Conservation (phyloP, 2,888 invertebrate species). For the Andrena flavipes region DNA sequence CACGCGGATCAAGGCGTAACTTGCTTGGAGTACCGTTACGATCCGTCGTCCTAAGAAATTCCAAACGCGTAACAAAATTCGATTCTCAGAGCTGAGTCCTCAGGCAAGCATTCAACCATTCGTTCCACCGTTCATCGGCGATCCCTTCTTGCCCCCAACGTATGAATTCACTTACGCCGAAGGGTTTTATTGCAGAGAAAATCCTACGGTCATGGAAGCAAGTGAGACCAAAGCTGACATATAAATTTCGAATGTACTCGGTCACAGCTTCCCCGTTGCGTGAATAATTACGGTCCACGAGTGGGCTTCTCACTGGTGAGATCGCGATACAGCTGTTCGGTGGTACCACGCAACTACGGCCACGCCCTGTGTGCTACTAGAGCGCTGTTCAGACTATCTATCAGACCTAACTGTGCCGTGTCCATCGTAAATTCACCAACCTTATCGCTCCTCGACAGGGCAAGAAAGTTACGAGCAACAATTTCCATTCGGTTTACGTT, state of each 20-base stretch:
- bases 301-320: constrained; percentile 16
- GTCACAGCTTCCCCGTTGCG: constrained; percentile 17
- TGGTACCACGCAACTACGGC: constrained; percentile 32
- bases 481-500: background rate
- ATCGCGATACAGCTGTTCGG: constrained; percentile 28
- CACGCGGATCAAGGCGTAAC: constrained; percentile 60
- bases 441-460: background rate
- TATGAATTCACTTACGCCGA: background rate
- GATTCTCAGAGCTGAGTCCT: constrained; percentile 36
- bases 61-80: constrained; percentile 67
- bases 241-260: background rate
- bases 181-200: background rate
- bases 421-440: constrained; percentile 13
- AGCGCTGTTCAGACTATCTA: constrained; percentile 37
- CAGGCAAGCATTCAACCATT: background rate
- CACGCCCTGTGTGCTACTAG: constrained; percentile 57
- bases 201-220: background rate
- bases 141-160: background rate
- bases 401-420: constrained; percentile 27
- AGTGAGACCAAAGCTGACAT: background rate
- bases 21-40: constrained; percentile 67
- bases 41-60: constrained; percentile 59
- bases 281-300: constrained; percentile 12
- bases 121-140: background rate
- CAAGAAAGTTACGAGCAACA: background rate